These are phyloP conservation scores for Arenaria interpres DNA, from an alignment of 2,113 vertebrate species.

Conservation along the genomic window DNA sequence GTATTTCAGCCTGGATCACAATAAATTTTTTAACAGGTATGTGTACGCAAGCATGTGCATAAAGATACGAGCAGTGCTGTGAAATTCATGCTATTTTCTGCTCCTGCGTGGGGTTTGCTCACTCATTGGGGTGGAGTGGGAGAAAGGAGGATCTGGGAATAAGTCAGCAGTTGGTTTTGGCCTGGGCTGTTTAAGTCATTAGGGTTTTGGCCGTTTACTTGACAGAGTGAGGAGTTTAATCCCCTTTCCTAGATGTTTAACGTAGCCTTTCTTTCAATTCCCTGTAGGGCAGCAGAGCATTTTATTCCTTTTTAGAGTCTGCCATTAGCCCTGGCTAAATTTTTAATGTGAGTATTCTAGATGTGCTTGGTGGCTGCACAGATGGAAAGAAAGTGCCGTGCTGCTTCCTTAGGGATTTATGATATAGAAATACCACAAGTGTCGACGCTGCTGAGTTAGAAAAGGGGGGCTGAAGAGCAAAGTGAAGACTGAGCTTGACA, in stretches of 20 bases:
- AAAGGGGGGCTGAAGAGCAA: not conserved
- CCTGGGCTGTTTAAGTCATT: not conserved
- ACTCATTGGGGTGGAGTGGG: not conserved
- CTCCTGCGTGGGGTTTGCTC: not conserved
- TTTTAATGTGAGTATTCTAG: not conserved
- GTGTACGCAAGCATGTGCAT: not conserved
- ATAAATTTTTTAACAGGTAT: conserved; percentile 93
- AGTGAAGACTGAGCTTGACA: not conserved
- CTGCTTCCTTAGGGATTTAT: not conserved
- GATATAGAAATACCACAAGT: not conserved
- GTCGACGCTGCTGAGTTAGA: not conserved
- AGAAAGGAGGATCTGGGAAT: not conserved
- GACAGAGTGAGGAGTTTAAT: not conserved
- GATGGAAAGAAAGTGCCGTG: not conserved
- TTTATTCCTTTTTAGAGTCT: conserved; percentile 22
- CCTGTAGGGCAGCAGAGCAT: not conserved
- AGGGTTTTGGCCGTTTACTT: not conserved
- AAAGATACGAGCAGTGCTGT: not conserved
- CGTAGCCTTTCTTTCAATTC: not conserved
- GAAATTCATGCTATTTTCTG: not conserved
- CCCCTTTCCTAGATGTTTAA: not conserved
- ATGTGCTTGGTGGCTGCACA: not conserved
- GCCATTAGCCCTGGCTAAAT: not conserved
- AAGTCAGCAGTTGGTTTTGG: not conserved
- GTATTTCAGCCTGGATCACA: conserved; percentile 95